Percentiles rank a stretch among this genome's conserved stretches.
phyloP scores from a whole-genome alignment of 2,888 invertebrate genomes.

The Hemicrepidius hirtus region DNA sequence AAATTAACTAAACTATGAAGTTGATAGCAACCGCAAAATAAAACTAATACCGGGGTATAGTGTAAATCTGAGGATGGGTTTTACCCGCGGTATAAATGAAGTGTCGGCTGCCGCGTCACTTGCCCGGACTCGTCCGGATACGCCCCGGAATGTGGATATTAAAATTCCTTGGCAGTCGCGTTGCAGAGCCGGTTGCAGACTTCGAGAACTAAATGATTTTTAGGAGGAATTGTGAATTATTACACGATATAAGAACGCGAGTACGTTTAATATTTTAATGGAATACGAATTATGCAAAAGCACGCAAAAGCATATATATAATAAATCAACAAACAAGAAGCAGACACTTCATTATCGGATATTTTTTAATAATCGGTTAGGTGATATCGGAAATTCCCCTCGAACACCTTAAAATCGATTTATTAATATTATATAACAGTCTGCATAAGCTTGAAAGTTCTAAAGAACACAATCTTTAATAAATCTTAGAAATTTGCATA shows the following conservation, averaged over 20 bases:
- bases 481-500: constrained; percentile 27
- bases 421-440: neutral
- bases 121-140: constrained; percentile 55
- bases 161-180: constrained; percentile 65
- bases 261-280: constrained; percentile 56
- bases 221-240: constrained; percentile 64
- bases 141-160: constrained; percentile 65
- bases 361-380: constrained; percentile 1
- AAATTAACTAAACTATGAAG: constrained; percentile 33
- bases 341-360: constrained; percentile 18
- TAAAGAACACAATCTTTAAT: constrained; percentile 20
- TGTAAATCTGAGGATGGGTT: constrained; percentile 56
- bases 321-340: constrained; percentile 40
- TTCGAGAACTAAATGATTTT: constrained; percentile 65
- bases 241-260: constrained; percentile 59
- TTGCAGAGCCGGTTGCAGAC: constrained; percentile 59
- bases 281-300: constrained; percentile 53
- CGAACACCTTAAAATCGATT: constrained; percentile 8
- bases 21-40: constrained; percentile 34
- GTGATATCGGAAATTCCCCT: neutral
- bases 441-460: neutral
- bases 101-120: constrained; percentile 57
- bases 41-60: constrained; percentile 54
- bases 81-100: constrained; percentile 54
- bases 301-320: constrained; percentile 41